phyloP scores from a whole-genome alignment of 2,797 vertebrate species.

The Mus spretus region DNA sequence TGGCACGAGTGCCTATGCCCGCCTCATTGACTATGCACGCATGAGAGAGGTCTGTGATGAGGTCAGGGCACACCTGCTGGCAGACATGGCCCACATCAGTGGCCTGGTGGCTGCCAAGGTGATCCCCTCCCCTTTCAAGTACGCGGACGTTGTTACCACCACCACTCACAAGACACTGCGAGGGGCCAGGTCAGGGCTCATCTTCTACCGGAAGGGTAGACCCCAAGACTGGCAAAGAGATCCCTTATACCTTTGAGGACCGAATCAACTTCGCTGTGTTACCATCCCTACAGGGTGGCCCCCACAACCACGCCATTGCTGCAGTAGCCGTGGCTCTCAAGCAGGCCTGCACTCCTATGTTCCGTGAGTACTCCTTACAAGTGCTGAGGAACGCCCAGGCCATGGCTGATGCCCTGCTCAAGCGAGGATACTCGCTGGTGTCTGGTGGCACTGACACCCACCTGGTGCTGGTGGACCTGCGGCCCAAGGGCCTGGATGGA shows the following conservation, averaged over 20 bases:
- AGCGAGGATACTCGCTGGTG: slow-evolving; percentile 95
- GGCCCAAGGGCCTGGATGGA: slow-evolving; percentile 96
- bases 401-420: slow-evolving; percentile 94
- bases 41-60: slow-evolving; percentile 96
- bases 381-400: slow-evolving; percentile 94
- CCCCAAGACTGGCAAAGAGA: slow-evolving; percentile 94
- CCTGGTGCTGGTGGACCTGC: slow-evolving; percentile 96
- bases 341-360: slow-evolving; percentile 95
- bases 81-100: slow-evolving; percentile 98
- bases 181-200: slow-evolving; percentile 96
- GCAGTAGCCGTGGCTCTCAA: slow-evolving; percentile 96
- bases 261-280: slow-evolving; percentile 97
- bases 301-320: slow-evolving; percentile 97
- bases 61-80: slow-evolving; percentile 94
- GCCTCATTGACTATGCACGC: slow-evolving; percentile 96
- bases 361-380: slow-evolving; percentile 94
- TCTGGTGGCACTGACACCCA: slow-evolving; percentile 98
- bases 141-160: slow-evolving; percentile 95
- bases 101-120: slow-evolving; percentile 95
- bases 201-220: slow-evolving; percentile 98
- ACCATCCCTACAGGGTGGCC: slow-evolving; percentile 97
- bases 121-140: slow-evolving; percentile 95
- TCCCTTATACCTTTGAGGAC: slow-evolving; percentile 95
- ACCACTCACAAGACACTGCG: slow-evolving; percentile 98
- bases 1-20: slow-evolving; percentile 97